Conservation (phyloP, 2,888 invertebrate species). For the Heliconius ismenius region DNA sequence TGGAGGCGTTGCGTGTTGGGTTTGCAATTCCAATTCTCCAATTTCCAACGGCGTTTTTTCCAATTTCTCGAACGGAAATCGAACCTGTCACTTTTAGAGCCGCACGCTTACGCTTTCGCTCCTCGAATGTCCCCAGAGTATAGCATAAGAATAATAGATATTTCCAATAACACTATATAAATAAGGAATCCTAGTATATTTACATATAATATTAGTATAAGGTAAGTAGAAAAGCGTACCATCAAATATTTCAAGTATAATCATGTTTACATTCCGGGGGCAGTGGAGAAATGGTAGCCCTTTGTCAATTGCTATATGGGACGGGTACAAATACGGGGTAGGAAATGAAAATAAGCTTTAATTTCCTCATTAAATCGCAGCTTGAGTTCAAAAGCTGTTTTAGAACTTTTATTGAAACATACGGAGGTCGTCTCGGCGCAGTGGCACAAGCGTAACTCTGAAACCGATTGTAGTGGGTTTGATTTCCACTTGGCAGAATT, state of each 20-base stretch:
- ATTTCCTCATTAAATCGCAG: background rate
- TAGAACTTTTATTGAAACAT: too few relatives aligned
- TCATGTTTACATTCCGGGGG: slow-evolving; percentile 14
- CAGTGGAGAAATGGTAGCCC: slow-evolving; percentile 1
- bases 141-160: background rate
- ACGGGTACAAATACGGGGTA: background rate
- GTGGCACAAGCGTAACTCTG: too few relatives aligned
- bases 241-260: slow-evolving; percentile 18
- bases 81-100: too few relatives aligned
- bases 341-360: slow-evolving; percentile 3
- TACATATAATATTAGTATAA: slow-evolving; percentile 15
- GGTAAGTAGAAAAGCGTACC: slow-evolving; percentile 17
- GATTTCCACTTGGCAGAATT: too few relatives aligned
- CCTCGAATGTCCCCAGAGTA: too few relatives aligned
- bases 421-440: too few relatives aligned
- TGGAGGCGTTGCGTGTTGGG: too few relatives aligned
- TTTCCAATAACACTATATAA: background rate
- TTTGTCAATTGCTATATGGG: slow-evolving; percentile 10
- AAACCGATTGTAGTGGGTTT: too few relatives aligned
- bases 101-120: too few relatives aligned
- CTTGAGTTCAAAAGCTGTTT: background rate
- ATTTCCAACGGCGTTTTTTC: too few relatives aligned
- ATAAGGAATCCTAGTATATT: background rate
- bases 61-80: too few relatives aligned
- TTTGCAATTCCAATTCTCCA: too few relatives aligned